Evolutionary conservation across 2,113 vertebrate species (phyloP).

Genomic region (Dermatemys mawii): DNA sequence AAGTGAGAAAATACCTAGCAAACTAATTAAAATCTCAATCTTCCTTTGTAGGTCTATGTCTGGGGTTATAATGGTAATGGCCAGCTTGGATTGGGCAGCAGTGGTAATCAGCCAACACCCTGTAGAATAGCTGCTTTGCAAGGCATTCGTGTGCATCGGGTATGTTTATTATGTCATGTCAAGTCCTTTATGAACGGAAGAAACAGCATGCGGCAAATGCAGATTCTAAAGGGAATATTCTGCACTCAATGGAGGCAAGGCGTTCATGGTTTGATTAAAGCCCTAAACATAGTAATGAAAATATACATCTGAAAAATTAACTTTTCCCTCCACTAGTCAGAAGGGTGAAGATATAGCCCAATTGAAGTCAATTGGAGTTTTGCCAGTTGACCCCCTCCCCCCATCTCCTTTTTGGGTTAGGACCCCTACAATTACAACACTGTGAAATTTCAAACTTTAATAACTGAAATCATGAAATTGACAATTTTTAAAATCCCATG

Average conservation of each 20-base stretch:
- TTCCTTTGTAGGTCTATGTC: slow-evolving; percentile 87
- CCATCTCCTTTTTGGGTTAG: too few relatives aligned
- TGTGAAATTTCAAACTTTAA: too few relatives aligned
- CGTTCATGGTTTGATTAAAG: background rate
- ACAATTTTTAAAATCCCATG: too few relatives aligned
- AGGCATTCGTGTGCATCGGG: slow-evolving; percentile 90
- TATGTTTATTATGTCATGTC: slow-evolving; percentile 51
- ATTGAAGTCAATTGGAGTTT: background rate
- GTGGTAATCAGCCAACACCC: slow-evolving; percentile 94
- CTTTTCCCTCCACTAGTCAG: background rate
- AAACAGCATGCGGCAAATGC: background rate
- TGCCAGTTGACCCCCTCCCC: too few relatives aligned
- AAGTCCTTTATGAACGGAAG: background rate
- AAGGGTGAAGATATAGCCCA: background rate
- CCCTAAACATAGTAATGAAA: background rate
- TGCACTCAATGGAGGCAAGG: background rate
- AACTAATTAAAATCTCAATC: background rate
- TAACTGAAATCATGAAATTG: too few relatives aligned
- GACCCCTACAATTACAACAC: too few relatives aligned
- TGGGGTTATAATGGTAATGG: slow-evolving; percentile 99
- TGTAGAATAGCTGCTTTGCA: slow-evolving; percentile 94
- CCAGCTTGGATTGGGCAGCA: slow-evolving; percentile 94
- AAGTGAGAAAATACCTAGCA: background rate
- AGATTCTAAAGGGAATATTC: background rate
- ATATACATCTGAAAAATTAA: fast-evolving